Conservation (phyloP, 2,797 vertebrate genomes). For the Anabacerthia variegaticeps region DNA sequence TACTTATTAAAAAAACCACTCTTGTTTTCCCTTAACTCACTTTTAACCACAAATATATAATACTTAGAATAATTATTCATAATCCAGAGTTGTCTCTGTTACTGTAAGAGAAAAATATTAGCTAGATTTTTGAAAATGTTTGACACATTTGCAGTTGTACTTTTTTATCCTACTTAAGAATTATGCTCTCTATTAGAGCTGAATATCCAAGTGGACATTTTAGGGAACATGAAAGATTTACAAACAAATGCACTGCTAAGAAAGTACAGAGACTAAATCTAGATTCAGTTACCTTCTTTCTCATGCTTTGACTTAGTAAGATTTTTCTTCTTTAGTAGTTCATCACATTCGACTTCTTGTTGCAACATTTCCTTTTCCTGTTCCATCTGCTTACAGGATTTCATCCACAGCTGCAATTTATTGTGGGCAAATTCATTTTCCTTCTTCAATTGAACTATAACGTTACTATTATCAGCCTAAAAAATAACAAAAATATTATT, state of each 20-base stretch:
- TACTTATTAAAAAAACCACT: neutral
- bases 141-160: neutral
- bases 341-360: constrained; percentile 59
- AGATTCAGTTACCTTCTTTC: constrained; percentile 4
- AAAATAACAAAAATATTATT: neutral
- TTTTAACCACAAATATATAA: neutral
- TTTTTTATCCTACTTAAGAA: neutral
- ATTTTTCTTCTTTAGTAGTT: constrained; percentile 49
- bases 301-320: constrained; percentile 16
- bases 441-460: constrained; percentile 75
- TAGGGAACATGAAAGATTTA: neutral
- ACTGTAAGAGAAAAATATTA: neutral
- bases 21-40: neutral
- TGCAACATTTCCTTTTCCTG: constrained; percentile 82
- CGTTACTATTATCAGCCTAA: constrained; percentile 76
- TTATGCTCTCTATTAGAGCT: neutral
- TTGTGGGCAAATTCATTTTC: constrained; percentile 78
- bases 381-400: constrained; percentile 86
- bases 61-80: neutral
- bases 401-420: constrained; percentile 84
- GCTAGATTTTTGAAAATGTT: neutral
- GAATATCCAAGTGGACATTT: neutral
- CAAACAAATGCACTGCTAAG: neutral
- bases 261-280: neutral
- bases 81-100: neutral